Evolutionary conservation across 1,140 invertebrate species (phyloP).

Genomic region (Chelonus insularis): DNA sequence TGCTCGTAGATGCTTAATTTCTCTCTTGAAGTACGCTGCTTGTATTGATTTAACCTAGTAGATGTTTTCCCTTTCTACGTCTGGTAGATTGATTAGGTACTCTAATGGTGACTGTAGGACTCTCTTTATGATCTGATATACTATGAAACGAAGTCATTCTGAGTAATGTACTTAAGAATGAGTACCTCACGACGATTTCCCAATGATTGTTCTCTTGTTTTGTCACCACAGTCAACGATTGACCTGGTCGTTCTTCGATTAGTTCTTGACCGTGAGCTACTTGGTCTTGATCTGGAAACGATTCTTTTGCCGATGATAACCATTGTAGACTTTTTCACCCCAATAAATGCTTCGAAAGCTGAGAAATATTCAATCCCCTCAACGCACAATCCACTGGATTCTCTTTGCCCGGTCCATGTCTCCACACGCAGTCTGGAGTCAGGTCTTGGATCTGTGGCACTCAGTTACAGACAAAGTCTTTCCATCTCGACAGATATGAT

Average conservation of each 20-base stretch:
- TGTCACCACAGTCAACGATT: neutral
- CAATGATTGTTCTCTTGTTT: neutral
- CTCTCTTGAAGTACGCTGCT: neutral
- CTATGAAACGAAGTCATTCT: too few relatives aligned
- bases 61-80: neutral
- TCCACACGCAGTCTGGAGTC: too few relatives aligned
- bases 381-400: conserved; percentile 16
- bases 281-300: neutral
- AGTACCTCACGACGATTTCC: neutral
- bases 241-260: neutral
- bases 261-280: too few relatives aligned
- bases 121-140: too few relatives aligned
- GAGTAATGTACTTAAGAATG: neutral
- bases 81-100: neutral
- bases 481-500: neutral
- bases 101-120: neutral
- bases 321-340: conserved; percentile 5
- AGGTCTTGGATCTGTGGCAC: neutral
- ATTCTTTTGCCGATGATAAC: neutral
- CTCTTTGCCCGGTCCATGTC: too few relatives aligned
- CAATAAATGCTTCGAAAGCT: neutral
- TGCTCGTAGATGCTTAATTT: neutral
- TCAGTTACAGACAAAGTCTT: neutral
- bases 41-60: neutral
- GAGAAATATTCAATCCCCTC: neutral